Evolutionary conservation across 2,888 invertebrate species (phyloP).

Genomic region (Parelbella ahira): DNA sequence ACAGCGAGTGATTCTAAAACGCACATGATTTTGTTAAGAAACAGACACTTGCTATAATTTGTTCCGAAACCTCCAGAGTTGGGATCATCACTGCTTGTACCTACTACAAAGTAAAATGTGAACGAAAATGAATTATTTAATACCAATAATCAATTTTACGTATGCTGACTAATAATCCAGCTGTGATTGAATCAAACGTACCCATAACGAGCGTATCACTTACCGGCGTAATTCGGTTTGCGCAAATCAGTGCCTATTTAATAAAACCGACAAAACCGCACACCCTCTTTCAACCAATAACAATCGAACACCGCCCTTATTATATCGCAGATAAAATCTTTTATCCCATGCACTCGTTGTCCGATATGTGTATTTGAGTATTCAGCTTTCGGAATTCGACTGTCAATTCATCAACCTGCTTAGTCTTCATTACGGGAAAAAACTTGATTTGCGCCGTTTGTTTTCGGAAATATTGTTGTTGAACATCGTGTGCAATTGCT

Average conservation of each 20-base stretch:
- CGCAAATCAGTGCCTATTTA: slow-evolving; percentile 52
- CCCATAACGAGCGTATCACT: slow-evolving; percentile 47
- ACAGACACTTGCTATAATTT: no score
- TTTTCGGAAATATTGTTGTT: slow-evolving; percentile 11
- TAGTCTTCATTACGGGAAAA: slow-evolving; percentile 41
- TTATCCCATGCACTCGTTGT: not conserved
- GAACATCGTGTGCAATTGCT: slow-evolving; percentile 7
- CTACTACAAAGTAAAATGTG: no score
- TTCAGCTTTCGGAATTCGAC: slow-evolving; percentile 27
- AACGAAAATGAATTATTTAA: no score
- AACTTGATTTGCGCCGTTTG: slow-evolving; percentile 33
- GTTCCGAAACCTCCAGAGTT: no score
- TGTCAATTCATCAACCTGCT: slow-evolving; percentile 32
- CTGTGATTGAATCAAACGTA: slow-evolving; percentile 23
- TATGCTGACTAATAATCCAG: slow-evolving; percentile 22
- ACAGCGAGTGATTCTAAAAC: no score
- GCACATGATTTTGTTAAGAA: no score
- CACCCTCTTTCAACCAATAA: slow-evolving; percentile 6
- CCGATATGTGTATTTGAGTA: slow-evolving; percentile 9
- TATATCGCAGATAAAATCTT: not conserved
- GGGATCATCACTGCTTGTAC: no score
- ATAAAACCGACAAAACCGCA: slow-evolving; percentile 36
- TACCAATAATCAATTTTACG: slow-evolving; percentile 11
- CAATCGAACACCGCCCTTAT: slow-evolving; percentile 26
- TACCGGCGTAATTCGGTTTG: slow-evolving; percentile 49